A percentile compares a stretch with the other conserved stretches of the same genome.
These are phyloP conservation scores for Coptodon rendalli DNA, from an alignment of 2,113 vertebrate genomes.

Conservation along the genomic window DNA sequence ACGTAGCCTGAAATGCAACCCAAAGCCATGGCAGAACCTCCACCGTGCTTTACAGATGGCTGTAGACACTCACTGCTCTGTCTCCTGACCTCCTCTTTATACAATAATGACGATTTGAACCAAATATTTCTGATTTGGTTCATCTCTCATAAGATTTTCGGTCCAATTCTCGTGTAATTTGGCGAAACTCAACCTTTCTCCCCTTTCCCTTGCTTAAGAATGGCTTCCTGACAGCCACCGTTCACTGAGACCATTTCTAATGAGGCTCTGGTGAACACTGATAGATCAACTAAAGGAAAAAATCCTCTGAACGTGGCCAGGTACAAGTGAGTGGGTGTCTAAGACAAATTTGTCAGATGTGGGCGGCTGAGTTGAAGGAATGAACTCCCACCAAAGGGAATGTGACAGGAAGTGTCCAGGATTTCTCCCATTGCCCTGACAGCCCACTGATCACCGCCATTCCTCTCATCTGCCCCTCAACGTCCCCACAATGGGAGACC, in stretches of 20 bases:
- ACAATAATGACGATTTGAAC: background rate
- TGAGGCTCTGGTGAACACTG: fast-evolving
- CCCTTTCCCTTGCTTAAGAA: too few species aligned
- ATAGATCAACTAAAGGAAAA: background rate
- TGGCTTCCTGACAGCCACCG: background rate
- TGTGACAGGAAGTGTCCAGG: background rate
- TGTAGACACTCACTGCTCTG: background rate
- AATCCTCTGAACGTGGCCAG: background rate
- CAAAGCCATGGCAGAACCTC: background rate
- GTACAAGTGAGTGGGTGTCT: background rate
- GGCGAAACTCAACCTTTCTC: too few species aligned
- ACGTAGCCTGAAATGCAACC: fast-evolving
- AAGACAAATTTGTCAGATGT: slow-evolving; percentile 3
- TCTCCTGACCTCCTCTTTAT: background rate
- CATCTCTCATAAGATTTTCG: too few species aligned
- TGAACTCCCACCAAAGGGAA: background rate
- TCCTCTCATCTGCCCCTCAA: background rate
- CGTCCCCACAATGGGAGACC: slow-evolving; percentile 42
- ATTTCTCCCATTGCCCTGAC: slow-evolving; percentile 46
- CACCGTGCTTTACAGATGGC: background rate
- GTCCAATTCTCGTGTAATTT: too few species aligned
- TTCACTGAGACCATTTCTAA: background rate
- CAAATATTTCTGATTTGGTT: too few species aligned
- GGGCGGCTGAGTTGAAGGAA: slow-evolving; percentile 2
- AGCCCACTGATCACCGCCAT: slow-evolving; percentile 5